Evolutionary conservation across 2,797 vertebrate species (phyloP), one percentile per base, ranked within the genome.

Genomic region (Brachymystax lenok): DNA sequence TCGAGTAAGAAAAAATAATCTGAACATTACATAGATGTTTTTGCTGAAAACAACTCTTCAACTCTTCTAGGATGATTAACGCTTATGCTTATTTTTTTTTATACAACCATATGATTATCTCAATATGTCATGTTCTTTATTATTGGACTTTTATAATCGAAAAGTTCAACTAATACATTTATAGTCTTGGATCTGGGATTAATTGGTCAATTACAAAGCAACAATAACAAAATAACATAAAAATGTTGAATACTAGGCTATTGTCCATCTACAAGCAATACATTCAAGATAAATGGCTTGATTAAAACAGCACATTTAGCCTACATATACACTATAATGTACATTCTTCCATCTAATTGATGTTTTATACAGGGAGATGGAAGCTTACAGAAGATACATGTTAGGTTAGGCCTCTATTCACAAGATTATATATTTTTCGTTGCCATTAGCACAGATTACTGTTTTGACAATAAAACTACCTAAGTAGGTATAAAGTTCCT

Each of bases 401-500:
- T 12, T 8, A 63, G 24, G 8, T 63, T 63, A 27, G 59, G 2
- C 21, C 21, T 1, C 59, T 24, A 21, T 59, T 24, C 6, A 63
- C 21, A 63, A 67, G 35, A 16, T 16, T 66, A 27, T 28, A 66
- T 66, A 27, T 5, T 66, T 27, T 64, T 27, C 1, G 13, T 12
- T 46, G 40, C 40, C 40, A 46, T 10, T 46, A 13, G 13, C 21
- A 64, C 63, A 30, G 40, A 13, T 66, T 30, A 21, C 24, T 30
- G 63, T 66, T 30, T 28, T 66, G 27, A 30, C 69, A 70, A 46
- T 70, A 70, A 70, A 40, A 12, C 19, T 24, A 21, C 35, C 46
- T 70, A 21, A 33, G 35, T 19, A 46, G 17, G 6, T 30, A 27
- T 13, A 56, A 74, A 74, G 74, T 77, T 81, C 17, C 71, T 70